A percentile compares a stretch with the other conserved stretches of the same genome.
These are phyloP conservation scores for Romanogobio albipinnatus DNA, from an alignment of 2,113 vertebrate species.

Conservation along the genomic window DNA sequence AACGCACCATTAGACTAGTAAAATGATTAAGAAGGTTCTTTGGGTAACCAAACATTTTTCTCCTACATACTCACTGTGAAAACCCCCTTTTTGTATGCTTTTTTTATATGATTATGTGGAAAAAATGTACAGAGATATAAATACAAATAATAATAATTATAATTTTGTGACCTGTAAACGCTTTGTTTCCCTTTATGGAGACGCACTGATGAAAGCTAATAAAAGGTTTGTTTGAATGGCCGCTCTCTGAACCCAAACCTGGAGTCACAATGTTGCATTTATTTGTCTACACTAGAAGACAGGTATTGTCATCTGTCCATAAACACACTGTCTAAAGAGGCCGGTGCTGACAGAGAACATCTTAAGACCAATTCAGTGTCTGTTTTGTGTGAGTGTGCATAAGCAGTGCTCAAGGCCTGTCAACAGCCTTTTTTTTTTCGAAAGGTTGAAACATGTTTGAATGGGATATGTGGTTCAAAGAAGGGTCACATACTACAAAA, in stretches of 20 bases:
- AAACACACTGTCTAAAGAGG: slow-evolving; percentile 45
- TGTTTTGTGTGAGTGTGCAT: not conserved
- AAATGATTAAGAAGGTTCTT: no score
- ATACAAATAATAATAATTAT: no score
- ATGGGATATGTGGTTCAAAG: slow-evolving; percentile 15
- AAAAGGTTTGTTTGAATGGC: slow-evolving; percentile 33
- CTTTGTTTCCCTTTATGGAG: slow-evolving; percentile 23
- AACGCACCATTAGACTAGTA: no score
- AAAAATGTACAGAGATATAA: no score
- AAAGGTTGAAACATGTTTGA: not conserved
- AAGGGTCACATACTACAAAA: slow-evolving; percentile 1
- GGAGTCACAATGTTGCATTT: slow-evolving; percentile 34
- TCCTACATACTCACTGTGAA: no score
- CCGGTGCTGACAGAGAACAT: slow-evolving; percentile 37
- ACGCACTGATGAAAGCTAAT: not conserved
- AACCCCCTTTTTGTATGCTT: no score
- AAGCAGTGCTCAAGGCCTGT: not conserved
- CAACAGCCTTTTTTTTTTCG: not conserved
- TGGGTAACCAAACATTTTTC: no score
- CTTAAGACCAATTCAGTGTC: slow-evolving; percentile 31
- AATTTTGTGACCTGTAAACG: no score
- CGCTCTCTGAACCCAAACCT: slow-evolving; percentile 40
- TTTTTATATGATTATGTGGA: no score
- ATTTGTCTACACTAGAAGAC: slow-evolving; percentile 41
- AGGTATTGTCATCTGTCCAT: slow-evolving; percentile 53